Base-by-base conservation (phyloP, 2,888 invertebrate species). In the Meta bourneti region DNA sequence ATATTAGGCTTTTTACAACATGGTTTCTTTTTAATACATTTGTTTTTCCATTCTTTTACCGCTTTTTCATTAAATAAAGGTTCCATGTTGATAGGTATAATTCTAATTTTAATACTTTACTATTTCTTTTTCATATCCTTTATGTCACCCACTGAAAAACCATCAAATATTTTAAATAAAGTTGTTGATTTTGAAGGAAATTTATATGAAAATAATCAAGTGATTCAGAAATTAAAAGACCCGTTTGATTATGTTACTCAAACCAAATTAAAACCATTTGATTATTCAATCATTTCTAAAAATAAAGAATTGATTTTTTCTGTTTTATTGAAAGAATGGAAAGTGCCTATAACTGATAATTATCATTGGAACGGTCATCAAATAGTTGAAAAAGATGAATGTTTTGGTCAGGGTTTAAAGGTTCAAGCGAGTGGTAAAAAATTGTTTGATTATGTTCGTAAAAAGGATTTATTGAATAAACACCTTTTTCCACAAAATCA, bases 31-130 rank as follows among this genome's bases (percentile, higher is more conserved):
- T n/a, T 49, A 51, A 51, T 51, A 20, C 16, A 0, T 83, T 19
- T 52, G 0, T n/a, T 48, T 72, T 83, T 83, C 83, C 83, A 83
- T 72, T 13, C 13, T 20, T 72, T 0, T 9, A 48, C 19, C 7
- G 19, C 13, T 6, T 83, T 72, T 83, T 82, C 5, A 51, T 49
- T 82, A 49, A 82, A 82, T 82, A 82, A 82, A 82, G 82, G 52
- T 20, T 20, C 6, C 72, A 82, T 82, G 82, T 19, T 82, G 51
- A 49, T 82, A 6, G 0, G 71, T 0, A 13, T 82, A 19, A 20
- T 82, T 7, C 19, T 82, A 19, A 20, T 82, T 19, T 72, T 82
- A 72, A 11, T 82, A 8, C 72, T 82, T 82, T 82, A 82, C 52
- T 52, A 82, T 72, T 82, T 49, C n/a, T 51, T 72, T 72, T 72